Evolutionary conservation across 2,797 vertebrate genomes (phyloP), one percentile per base, ranked within the genome.

Genomic region (Sebastes minor): DNA sequence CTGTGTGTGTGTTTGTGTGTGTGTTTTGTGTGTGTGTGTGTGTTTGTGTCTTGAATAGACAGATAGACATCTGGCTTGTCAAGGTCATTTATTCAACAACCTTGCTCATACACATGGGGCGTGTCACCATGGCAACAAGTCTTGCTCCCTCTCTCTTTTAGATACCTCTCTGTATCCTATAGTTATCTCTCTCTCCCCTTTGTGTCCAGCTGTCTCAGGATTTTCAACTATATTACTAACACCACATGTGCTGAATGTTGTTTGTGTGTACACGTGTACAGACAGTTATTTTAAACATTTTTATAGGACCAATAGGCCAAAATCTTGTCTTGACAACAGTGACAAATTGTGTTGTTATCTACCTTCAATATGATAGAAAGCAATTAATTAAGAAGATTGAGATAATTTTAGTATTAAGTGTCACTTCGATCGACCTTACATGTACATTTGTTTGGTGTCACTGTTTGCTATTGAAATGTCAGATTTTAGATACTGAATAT

Each of bases 61-160:
- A 83, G 83, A 90, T 70, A 90, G 88, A 91, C 89, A 93, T 92
- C 91, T 92, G 90, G 83, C 82, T 91, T 86, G 86, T 91, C 92
- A 92, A 92, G 93, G 92, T 94, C 92, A 93, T 94, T 92, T 93
- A 92, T 92, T 94, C 89, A 90, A 89, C 87, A 91, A 88, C 89
- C 85, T 81, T 71, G 81, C 89, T 90, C 82, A 80, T 93, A 90
- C 88, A 92, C 88, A 80, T 81, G 85, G 84, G 87, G 88, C 16
- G 55, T 90, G 92, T 95, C 91, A 83, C 93, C 93, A 94, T 94
- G 88, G 91, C 85, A 93, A 93, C 92, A 86, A 82, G 89, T 89
- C 86, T 74, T 42, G 78, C 88, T 89, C 79, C 74, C 72, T 77
- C 53, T 86, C 78, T 80, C 76, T 53, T 32, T 82, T 85, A 85